These are phyloP conservation scores for Teleopsis dalmanni DNA, from an alignment of 1,140 invertebrate genomes.

Conservation along the genomic window DNA sequence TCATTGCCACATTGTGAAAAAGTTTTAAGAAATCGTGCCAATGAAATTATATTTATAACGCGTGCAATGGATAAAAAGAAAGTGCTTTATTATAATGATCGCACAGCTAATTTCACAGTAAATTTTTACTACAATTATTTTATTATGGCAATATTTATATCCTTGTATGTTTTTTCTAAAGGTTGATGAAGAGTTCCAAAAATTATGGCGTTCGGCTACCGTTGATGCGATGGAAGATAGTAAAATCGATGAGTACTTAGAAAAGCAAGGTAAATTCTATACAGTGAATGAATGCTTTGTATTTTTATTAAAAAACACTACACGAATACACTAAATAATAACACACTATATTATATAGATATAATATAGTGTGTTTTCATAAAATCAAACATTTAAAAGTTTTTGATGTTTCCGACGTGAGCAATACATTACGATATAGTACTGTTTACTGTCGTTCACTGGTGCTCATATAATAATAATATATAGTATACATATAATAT, in stretches of 20 bases:
- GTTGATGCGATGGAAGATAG: slow-evolving; percentile 97
- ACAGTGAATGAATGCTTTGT: no score
- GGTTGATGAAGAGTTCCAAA: slow-evolving; percentile 91
- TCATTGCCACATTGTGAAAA: slow-evolving; percentile 90
- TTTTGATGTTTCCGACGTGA: no score
- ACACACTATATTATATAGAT: no score
- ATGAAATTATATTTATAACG: slow-evolving; percentile 75
- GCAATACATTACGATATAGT: no score
- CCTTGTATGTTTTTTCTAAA: slow-evolving; percentile 20
- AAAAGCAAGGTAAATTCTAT: slow-evolving; percentile 72
- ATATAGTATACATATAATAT: not conserved
- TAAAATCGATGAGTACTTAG: slow-evolving; percentile 97
- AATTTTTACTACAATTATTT: slow-evolving; percentile 17
- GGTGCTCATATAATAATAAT: no score
- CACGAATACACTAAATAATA: no score
- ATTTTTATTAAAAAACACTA: no score
- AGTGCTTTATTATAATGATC: slow-evolving; percentile 95
- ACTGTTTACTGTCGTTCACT: no score
- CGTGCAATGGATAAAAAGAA: slow-evolving; percentile 95
- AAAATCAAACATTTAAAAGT: no score
- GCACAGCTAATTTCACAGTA: slow-evolving; percentile 72
- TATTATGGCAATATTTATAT: not conserved
- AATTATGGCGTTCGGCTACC: slow-evolving; percentile 87
- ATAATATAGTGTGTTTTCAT: no score
- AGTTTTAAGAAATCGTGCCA: slow-evolving; percentile 69